phyloP scores from a whole-genome alignment of 1,140 invertebrate species.

The Drosophila sulfurigaster region DNA sequence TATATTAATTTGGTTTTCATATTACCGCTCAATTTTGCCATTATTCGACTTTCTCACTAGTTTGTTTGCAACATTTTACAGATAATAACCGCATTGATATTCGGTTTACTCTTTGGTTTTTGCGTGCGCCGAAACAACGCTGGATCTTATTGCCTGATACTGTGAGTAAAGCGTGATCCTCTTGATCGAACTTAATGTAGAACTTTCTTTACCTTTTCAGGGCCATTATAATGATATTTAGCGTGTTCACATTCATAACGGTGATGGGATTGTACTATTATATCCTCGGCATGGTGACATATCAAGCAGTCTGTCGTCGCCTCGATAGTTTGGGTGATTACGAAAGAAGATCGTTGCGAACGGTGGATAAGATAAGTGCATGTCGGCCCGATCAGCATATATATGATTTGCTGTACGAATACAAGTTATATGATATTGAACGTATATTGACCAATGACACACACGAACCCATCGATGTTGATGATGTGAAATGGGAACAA shows the following conservation, averaged over 20 bases:
- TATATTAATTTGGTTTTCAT: too few relatives aligned
- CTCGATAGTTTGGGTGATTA: background rate
- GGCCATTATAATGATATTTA: constrained; percentile 4
- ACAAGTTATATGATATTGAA: background rate
- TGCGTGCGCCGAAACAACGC: background rate
- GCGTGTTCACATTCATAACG: constrained; percentile 7
- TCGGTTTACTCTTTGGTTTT: background rate
- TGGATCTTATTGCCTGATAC: constrained; percentile 4
- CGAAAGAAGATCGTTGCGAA: background rate
- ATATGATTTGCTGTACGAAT: background rate
- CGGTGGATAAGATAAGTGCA: background rate
- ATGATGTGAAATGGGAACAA: background rate
- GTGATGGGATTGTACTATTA: constrained; percentile 9
- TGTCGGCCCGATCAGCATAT: background rate
- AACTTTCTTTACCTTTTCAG: background rate
- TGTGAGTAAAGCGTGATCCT: background rate
- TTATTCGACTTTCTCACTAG: too few relatives aligned
- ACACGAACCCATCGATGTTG: background rate
- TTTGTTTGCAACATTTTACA: background rate
- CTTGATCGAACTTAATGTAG: background rate
- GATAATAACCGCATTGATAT: constrained; percentile 2
- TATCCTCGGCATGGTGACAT: constrained; percentile 6
- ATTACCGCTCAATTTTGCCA: too few relatives aligned
- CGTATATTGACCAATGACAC: background rate
- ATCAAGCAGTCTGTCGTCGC: background rate